Evolutionary conservation across 2,888 invertebrate genomes (phyloP), one percentile per base, ranked within the genome.

Genomic region (Cinara cedri): DNA sequence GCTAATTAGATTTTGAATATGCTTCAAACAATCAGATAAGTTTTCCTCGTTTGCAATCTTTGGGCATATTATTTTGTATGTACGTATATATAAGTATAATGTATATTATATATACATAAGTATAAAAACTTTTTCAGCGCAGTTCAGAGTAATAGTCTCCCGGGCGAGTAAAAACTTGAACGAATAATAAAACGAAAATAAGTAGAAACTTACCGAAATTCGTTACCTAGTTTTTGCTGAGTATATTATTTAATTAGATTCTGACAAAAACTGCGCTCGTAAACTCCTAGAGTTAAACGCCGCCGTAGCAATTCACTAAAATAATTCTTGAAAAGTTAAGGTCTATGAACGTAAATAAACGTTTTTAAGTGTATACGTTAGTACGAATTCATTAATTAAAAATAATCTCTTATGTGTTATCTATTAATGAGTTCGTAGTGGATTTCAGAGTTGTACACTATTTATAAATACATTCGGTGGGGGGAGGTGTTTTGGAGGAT

Each of bases 261-360:
- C 46, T 46, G 60, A 46, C 24, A 57, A 72, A 44, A 57, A 46
- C 72, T 24, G 24, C n/a, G n/a, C n/a, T 72, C 26, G n/a, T 72
- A 46, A 57, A 60, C 46, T 72, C 46, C 13, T 24, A 72, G n/a
- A n/a, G 46, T 24, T 60, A 72, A 72, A 72, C 60, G 72, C 60
- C 46, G 46, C n/a, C 8, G 57, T 11, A 57, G 46, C 24, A 26
- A 21, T 60, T 60, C 16, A 24, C 44, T 46, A 72, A 72, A 21
- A 3, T 34, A 34, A 60, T 72, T 46, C 26, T 49, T 46, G n/a
- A 60, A 60, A 60, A 60, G 57, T 72, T 46, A 26, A 13, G 24
- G 60, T 72, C 60, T 60, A 60, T 72, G 34, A 34, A 34, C 34
- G 24, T 46, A 10, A 26, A 46, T n/a, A 19, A 72, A 46, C 46